Conservation (phyloP, 2,113 vertebrate species). For the Nothobranchius kuhntae region DNA sequence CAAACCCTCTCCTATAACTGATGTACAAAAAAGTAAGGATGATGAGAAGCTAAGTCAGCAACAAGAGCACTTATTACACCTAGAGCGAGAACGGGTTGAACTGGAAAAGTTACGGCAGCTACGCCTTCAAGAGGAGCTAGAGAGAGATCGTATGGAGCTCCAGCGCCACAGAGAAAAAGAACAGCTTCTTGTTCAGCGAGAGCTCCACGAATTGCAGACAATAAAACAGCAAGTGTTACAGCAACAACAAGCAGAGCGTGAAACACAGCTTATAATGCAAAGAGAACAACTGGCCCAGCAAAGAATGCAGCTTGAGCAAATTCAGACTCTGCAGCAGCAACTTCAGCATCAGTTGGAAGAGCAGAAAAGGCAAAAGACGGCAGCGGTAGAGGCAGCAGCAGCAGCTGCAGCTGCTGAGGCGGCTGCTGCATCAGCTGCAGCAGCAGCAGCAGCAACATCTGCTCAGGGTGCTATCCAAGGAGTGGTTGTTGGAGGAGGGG, state of each 20-base stretch:
- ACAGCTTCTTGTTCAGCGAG: conserved; percentile 93
- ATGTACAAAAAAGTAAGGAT: conserved; percentile 85
- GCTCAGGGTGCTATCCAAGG: conserved; percentile 86
- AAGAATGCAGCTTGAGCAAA: conserved; percentile 94
- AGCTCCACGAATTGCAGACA: conserved; percentile 94
- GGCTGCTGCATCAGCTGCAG: conserved; percentile 71
- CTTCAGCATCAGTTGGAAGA: conserved; percentile 97
- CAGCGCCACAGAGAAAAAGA: conserved; percentile 96
- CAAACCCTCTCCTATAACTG: conserved; percentile 68
- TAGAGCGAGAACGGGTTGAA: conserved; percentile 94
- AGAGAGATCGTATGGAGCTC: conserved; percentile 91
- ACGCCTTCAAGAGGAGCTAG: conserved; percentile 94
- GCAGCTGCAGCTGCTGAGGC: conserved; percentile 82
- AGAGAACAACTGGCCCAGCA: conserved; percentile 97
- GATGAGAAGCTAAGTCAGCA: conserved; percentile 91
- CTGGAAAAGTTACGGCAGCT: conserved; percentile 93
- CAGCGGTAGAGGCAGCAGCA: conserved; percentile 86
- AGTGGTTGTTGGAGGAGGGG: conserved; percentile 72
- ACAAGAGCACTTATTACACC: conserved; percentile 92
- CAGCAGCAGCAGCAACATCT: conserved; percentile 86
- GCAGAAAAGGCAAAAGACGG: conserved; percentile 92
- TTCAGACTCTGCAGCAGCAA: conserved; percentile 96
- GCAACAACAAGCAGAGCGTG: conserved; percentile 94
- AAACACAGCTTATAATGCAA: conserved; percentile 93
- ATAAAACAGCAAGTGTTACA: conserved; percentile 98